A percentile compares a stretch with the other conserved stretches of the same genome.
phyloP scores from a whole-genome alignment of 2,888 invertebrate genomes.

The Habroteleia sp. region DNA sequence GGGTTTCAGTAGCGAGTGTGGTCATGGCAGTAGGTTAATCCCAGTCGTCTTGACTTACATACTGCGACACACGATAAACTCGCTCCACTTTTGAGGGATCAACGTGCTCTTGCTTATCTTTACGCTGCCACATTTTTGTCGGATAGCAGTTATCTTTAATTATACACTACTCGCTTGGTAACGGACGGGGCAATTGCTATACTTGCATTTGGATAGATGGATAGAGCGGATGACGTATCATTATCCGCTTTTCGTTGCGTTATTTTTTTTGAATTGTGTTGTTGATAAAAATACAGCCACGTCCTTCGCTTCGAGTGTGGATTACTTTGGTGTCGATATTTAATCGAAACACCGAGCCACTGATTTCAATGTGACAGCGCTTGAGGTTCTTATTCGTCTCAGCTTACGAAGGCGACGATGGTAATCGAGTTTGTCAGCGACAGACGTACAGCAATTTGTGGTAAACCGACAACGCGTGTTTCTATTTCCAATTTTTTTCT shows the following conservation, averaged over 20 bases:
- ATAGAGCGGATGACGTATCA: constrained; percentile 24
- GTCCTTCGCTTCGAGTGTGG: constrained; percentile 29
- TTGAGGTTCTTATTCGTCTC: constrained; percentile 45
- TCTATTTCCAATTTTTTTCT: constrained; percentile 32
- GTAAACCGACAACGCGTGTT: constrained; percentile 50
- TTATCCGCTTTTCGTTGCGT: constrained; percentile 8
- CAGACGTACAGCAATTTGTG: constrained; percentile 49
- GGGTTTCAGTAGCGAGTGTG: constrained; percentile 49
- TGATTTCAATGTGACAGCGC: constrained; percentile 41
- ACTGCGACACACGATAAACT: constrained; percentile 69
- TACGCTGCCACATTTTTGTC: constrained; percentile 24
- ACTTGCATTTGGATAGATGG: constrained; percentile 23
- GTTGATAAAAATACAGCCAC: constrained; percentile 18
- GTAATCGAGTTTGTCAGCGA: constrained; percentile 55
- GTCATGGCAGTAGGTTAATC: constrained; percentile 62
- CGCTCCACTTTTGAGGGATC: constrained; percentile 71
- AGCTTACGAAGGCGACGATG: constrained; percentile 30
- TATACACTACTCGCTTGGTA: constrained; percentile 21
- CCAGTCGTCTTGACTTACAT: constrained; percentile 63
- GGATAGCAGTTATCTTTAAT: constrained; percentile 44
- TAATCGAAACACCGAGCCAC: constrained; percentile 39
- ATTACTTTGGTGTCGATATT: constrained; percentile 46
- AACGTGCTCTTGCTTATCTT: constrained; percentile 36
- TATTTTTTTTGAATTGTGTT: background rate
- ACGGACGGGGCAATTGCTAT: constrained; percentile 27